Evolutionary conservation across 2,888 invertebrate genomes (phyloP), one percentile per base, ranked within the genome.

Genomic region (Cheilosia impressa): DNA sequence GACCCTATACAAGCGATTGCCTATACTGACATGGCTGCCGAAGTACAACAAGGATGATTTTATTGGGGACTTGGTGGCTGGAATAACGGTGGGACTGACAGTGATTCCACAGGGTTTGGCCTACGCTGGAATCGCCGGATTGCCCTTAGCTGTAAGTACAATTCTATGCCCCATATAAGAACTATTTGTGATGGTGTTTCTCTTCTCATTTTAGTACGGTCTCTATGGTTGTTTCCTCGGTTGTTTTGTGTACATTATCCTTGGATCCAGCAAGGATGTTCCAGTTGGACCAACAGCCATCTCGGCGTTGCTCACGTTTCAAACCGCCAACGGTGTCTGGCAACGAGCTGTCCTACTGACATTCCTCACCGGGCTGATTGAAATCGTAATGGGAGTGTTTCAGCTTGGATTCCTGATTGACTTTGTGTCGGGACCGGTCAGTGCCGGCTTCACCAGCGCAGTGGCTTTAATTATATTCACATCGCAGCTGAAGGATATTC

Each of bases 271-370:
- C 91, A 97, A 97, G 92, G 98, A 98, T 91, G 96, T 98, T 87
- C 98, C 98, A 1, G 95, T 98, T 89, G 98, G 98, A 7, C 98
- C 98, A 4, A 98, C 98, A 2, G 98, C 98, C 88, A 97, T 98
- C 88, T 96, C 97, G 83, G 97, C 98, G 0, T 93, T 98, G 80
- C 94, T 98, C 88, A 97, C 97, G 2, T 96, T 94, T 91, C 96
- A 97, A 93, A 95, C 96, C 19, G 94, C 96, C 0, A 94, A 94
- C 58, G 95, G 95, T 55, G 90, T 90, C 15, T 92, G 92, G 92
- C 95, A 97, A 90, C 88, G 90, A 75, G 97, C 97, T 1, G 94
- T 97, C 38, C 92, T 97, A 53, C 93, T 97, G 9, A 95, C 95
- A 88, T 96, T 97, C 88, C 92, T 97, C 17, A 93, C 95, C 9